phyloP scores from a whole-genome alignment of 2,113 vertebrate species.

The Oryzias javanicus region DNA sequence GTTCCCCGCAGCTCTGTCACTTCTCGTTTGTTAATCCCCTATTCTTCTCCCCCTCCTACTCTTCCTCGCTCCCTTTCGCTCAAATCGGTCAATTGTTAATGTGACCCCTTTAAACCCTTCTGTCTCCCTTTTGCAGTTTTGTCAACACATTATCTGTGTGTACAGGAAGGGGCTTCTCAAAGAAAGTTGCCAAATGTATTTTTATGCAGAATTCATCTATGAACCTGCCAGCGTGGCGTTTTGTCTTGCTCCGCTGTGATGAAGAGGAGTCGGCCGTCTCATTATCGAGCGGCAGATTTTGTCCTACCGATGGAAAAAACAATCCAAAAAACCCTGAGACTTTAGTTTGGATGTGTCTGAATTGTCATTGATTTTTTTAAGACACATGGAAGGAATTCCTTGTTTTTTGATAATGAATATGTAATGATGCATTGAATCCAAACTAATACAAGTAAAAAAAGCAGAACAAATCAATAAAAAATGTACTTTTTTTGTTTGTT shows the following conservation, averaged over 20 bases:
- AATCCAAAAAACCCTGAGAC: neutral
- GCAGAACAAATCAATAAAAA: no score
- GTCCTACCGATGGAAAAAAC: neutral
- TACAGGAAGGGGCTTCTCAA: conserved; percentile 41
- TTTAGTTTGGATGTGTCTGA: neutral
- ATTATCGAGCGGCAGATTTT: neutral
- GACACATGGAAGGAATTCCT: no score
- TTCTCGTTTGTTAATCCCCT: conserved; percentile 67
- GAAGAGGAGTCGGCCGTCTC: neutral
- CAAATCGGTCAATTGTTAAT: conserved; percentile 67
- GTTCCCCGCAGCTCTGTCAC: conserved; percentile 71
- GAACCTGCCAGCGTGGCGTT: neutral
- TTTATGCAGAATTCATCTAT: neutral
- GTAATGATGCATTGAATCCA: no score
- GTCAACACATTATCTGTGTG: conserved; percentile 49
- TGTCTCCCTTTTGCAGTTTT: conserved; percentile 45
- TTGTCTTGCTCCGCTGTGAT: neutral
- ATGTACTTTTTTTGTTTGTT: no score
- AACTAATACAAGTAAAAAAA: no score
- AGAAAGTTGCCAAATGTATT: neutral
- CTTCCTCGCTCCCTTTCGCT: conserved; percentile 60
- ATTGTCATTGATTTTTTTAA: no score
- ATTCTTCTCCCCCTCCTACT: conserved; percentile 56
- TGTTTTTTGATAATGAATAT: no score
- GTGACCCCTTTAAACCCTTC: conserved; percentile 69